phyloP scores from a whole-genome alignment of 2,113 vertebrate species.

The Cyanoliseus patagonus region DNA sequence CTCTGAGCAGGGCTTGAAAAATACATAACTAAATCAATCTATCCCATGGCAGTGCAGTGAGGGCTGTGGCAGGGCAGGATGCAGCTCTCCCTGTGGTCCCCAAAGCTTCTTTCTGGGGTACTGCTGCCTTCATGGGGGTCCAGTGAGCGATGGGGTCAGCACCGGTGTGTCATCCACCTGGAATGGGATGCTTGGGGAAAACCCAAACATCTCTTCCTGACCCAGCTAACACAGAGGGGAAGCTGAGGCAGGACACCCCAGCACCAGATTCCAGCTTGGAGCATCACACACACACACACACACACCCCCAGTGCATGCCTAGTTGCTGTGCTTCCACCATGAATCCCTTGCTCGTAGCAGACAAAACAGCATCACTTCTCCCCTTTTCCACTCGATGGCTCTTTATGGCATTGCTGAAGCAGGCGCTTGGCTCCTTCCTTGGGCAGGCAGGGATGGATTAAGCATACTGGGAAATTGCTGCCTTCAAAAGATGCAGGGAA shows the following conservation, averaged over 20 bases:
- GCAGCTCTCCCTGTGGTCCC: background rate
- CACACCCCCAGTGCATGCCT: background rate
- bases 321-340: background rate
- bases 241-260: background rate
- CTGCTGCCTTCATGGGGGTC: background rate
- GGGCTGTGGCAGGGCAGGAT: background rate
- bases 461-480: background rate
- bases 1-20: constrained; percentile 4
- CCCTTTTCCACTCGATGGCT: background rate
- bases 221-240: background rate
- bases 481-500: background rate
- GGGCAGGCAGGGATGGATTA: background rate
- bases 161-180: rapidly evolving
- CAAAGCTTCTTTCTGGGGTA: background rate
- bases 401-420: background rate
- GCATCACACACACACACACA: no score
- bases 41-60: background rate
- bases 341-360: rapidly evolving
- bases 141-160: background rate
- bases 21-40: background rate
- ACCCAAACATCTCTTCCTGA: background rate
- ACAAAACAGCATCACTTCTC: background rate
- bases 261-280: background rate
- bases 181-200: background rate
- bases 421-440: background rate